phyloP scores from a whole-genome alignment of 2,888 invertebrate species.

The Acanthoscelides obtectus region DNA sequence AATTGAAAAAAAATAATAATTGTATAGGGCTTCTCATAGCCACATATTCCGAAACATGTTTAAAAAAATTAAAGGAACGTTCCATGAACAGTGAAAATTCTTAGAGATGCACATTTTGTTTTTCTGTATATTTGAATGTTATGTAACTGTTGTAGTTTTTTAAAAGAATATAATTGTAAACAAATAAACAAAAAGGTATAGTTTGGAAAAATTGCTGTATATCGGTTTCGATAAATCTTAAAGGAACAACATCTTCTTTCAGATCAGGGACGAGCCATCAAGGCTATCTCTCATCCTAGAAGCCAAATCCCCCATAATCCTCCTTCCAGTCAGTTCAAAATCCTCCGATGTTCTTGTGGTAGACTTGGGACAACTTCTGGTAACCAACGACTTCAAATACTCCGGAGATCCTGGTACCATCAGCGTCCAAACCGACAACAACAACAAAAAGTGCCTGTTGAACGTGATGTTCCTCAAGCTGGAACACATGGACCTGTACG shows the following conservation, averaged over 20 bases:
- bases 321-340: conserved; percentile 80
- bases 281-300: conserved; percentile 59
- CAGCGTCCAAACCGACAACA: conserved; percentile 44
- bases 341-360: conserved; percentile 74
- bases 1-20: too few relatives aligned
- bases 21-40: too few relatives aligned
- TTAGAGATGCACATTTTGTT: too few relatives aligned
- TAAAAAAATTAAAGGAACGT: too few relatives aligned
- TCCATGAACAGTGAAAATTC: too few relatives aligned
- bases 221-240: too few relatives aligned
- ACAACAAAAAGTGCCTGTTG: conserved; percentile 55
- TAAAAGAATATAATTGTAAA: too few relatives aligned
- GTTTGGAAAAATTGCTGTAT: background rate
- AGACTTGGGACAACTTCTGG: conserved; percentile 72
- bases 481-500: conserved; percentile 72
- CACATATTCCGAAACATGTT: too few relatives aligned
- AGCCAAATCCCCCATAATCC: conserved; percentile 75
- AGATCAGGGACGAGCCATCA: conserved; percentile 41
- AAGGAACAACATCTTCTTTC: conserved; percentile 17
- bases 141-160: too few relatives aligned
- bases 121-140: too few relatives aligned
- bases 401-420: conserved; percentile 56
- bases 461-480: conserved; percentile 72
- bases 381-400: conserved; percentile 70
- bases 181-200: too few relatives aligned